Conservation (phyloP, 2,797 vertebrate species). For the Pangasius sanitwongsei region DNA sequence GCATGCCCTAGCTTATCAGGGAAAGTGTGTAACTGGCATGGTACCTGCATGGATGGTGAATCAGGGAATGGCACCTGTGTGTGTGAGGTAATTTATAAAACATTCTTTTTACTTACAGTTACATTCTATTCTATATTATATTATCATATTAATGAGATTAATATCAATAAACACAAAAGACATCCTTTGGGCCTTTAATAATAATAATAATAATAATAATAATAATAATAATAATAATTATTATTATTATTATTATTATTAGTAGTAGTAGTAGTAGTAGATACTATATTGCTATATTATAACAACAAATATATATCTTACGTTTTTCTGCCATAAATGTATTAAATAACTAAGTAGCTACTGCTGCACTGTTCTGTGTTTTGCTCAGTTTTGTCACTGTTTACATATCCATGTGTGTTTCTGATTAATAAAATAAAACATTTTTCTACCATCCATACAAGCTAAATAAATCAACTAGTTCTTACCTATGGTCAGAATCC, state of each 20-base stretch:
- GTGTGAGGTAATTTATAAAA: conserved; percentile 80
- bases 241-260: too few relatives aligned
- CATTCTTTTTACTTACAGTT: background rate
- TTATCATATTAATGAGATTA: background rate
- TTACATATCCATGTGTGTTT: background rate
- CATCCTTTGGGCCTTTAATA: background rate
- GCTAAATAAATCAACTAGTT: background rate
- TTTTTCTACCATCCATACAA: background rate
- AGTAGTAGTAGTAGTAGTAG: too few relatives aligned
- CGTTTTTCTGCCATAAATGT: too few relatives aligned
- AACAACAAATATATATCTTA: too few relatives aligned
- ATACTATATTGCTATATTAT: too few relatives aligned
- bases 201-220: too few relatives aligned
- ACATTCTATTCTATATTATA: background rate
- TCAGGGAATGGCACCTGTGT: conserved; percentile 86
- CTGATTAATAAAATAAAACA: too few relatives aligned
- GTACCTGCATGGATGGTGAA: conserved; percentile 82
- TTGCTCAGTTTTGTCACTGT: background rate
- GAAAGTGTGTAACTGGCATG: conserved; percentile 82
- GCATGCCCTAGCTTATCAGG: conserved; percentile 85
- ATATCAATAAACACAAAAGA: background rate
- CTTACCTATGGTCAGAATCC: background rate
- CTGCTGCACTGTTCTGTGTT: background rate
- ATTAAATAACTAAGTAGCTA: background rate
- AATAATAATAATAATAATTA: too few relatives aligned